Conservation (phyloP, 2,113 vertebrate genomes). For the Equus przewalskii region DNA sequence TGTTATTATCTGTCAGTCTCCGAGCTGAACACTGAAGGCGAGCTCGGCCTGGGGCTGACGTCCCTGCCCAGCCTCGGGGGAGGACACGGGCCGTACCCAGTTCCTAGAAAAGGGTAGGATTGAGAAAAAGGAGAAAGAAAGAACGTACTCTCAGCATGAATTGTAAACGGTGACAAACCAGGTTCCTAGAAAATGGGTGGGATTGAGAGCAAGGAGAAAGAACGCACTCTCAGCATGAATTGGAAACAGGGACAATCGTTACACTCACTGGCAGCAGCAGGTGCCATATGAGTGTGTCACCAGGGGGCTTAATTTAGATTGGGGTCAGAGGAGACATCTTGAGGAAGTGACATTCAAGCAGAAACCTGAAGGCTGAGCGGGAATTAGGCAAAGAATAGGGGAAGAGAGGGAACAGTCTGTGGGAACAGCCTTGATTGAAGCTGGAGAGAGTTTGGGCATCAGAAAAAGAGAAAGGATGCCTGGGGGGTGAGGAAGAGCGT, state of each 20-base stretch:
- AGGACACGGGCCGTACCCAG: neutral
- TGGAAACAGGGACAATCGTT: rapidly evolving
- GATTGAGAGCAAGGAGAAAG: neutral
- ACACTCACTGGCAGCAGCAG: rapidly evolving
- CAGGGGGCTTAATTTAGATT: neutral
- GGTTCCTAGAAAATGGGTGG: neutral
- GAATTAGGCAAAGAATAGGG: neutral
- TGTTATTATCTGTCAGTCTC: neutral
- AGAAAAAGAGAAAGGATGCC: neutral
- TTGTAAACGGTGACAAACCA: neutral
- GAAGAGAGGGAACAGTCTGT: rapidly evolving
- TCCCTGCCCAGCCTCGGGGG: neutral
- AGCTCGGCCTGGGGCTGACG: neutral
- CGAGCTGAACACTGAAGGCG: neutral
- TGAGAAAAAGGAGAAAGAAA: neutral
- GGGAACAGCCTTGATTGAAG: neutral
- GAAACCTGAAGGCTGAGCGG: neutral
- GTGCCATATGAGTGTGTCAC: no score
- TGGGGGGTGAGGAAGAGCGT: neutral
- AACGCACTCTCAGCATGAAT: rapidly evolving
- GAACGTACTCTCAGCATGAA: rapidly evolving
- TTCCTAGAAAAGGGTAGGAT: neutral
- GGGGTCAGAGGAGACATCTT: neutral
- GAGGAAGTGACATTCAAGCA: neutral
- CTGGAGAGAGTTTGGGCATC: neutral